A percentile compares a stretch with the other conserved stretches of the same genome.
Conservation (phyloP, 2,113 vertebrate species). For the Rhinolophus ferrumequinum region DNA sequence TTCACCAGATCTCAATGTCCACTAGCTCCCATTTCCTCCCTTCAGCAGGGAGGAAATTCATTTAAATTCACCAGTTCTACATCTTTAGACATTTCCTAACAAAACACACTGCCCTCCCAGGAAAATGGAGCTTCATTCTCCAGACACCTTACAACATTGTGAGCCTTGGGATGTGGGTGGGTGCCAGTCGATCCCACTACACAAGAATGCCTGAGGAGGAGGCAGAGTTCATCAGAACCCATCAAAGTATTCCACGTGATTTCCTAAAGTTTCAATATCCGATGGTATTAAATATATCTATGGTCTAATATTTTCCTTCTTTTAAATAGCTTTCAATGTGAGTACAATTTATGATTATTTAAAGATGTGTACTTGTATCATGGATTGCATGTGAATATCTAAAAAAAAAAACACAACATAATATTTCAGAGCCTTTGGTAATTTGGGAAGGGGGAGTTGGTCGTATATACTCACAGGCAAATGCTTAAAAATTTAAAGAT, state of each 20-base stretch:
- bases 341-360: neutral
- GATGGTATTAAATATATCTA: neutral
- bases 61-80: neutral
- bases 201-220: too few species aligned
- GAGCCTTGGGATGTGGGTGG: neutral
- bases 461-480: neutral
- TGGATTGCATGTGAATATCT: neutral
- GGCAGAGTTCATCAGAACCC: neutral
- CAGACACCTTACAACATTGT: neutral
- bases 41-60: too few species aligned
- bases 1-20: neutral
- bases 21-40: neutral
- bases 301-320: neutral
- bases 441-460: accelerated
- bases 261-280: neutral
- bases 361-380: neutral
- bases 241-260: too few species aligned
- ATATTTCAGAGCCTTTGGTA: neutral
- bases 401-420: neutral
- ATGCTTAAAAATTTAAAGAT: neutral
- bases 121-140: neutral
- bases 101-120: neutral
- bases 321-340: neutral
- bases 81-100: neutral
- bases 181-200: neutral